Base-by-base conservation (phyloP, 2,797 vertebrate genomes). In the Malurus leucopterus region DNA sequence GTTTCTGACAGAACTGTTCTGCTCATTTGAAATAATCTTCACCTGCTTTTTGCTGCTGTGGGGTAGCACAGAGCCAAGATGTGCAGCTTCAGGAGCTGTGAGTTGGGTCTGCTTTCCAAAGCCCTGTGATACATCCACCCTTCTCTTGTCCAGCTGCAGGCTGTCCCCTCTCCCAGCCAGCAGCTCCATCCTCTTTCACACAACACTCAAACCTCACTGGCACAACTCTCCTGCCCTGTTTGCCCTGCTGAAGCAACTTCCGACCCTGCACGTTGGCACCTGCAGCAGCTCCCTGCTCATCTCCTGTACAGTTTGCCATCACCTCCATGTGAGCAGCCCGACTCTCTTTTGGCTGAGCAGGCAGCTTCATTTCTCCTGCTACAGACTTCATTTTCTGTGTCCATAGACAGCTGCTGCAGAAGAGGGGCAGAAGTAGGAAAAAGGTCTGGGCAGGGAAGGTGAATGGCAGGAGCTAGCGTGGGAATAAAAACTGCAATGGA, bases 241-340 rank as follows among this genome's bases (percentile, higher is more conserved):
- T 16, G 5, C 55, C 6, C 30, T 34, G 49, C 58, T 54, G 30
- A 26, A 36, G 58, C 36, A 34, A 15, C 40, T 34, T 50, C 46
- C 73, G 40, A 1, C 36, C 22, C 55, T 23, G 6, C 18, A 15
- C 1, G 0, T 2, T 29, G 68, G 34, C 34, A 36, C 12, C 13
- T 24, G 21, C 51, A 67, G 65, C 69, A 73, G 73, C 73, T 51
- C 77, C 30, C 30, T 32, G 73, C 63, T 75, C 46, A 6, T 13
- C n/a, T 27, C 44, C 53, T 78, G 4, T 46, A 14, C n/a, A 49
- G n/a, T 8, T 55, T 41, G 6, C 30, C 41, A 26, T 40, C 81
- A 11, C 27, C 24, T 73, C 65, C 27, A 5, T 1, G 29, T 44
- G 36, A 84, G 50, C 15, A 51, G 73, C 9, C 3, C 40, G 30